phyloP scores from a whole-genome alignment of 2,888 invertebrate species.

The Linnaemya tessellans region DNA sequence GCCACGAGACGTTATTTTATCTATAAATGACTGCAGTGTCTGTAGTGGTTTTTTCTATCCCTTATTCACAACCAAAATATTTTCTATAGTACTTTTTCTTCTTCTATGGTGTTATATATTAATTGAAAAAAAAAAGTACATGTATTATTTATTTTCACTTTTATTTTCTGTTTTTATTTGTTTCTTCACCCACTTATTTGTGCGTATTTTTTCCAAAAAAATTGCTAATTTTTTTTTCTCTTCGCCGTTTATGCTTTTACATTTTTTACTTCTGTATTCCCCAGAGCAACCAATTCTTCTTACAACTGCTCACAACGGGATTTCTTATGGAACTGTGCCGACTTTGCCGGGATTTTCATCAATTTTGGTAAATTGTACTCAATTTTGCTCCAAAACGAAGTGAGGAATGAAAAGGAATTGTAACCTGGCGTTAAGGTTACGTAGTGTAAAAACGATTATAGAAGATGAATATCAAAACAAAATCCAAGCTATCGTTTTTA shows the following conservation, averaged over 20 bases:
- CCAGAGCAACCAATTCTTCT: constrained; percentile 36
- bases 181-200: constrained; percentile 72
- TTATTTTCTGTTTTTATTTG: constrained; percentile 61
- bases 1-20: constrained; percentile 50
- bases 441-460: constrained; percentile 44
- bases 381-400: constrained; percentile 36
- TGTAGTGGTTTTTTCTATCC: constrained; percentile 39
- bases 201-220: constrained; percentile 58
- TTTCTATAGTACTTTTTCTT: constrained; percentile 32
- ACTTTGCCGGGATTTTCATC: constrained; percentile 63
- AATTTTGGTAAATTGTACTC: constrained; percentile 55
- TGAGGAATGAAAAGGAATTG: constrained; percentile 7
- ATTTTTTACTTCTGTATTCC: constrained; percentile 53
- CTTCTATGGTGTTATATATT: constrained; percentile 68
- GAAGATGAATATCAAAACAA: constrained; percentile 17
- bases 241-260: constrained; percentile 55
- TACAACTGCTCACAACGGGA: constrained; percentile 71
- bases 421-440: neutral
- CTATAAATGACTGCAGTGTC: constrained; percentile 40
- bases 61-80: constrained; percentile 41
- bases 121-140: constrained; percentile 33
- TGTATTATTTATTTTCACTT: constrained; percentile 56
- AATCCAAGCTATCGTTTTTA: neutral
- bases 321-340: constrained; percentile 71
- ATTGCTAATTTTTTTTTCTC: constrained; percentile 50